Conservation (phyloP, 2,888 invertebrate genomes). For the Cheilosia grossa region DNA sequence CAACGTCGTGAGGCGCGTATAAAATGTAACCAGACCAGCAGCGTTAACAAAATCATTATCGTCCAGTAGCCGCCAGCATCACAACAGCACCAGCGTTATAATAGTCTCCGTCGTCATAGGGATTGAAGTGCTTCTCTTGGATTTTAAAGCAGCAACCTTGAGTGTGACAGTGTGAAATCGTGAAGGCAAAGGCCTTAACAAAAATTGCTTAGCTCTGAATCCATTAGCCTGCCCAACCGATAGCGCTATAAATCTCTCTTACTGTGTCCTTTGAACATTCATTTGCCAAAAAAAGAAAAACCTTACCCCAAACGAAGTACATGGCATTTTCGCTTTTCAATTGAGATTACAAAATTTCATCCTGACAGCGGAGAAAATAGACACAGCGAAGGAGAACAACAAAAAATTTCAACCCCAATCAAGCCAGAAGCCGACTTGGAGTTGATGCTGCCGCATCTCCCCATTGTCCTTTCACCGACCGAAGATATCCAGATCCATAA, state of each 20-base stretch:
- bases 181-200: conserved; percentile 14
- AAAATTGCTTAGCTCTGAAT: conserved; percentile 22
- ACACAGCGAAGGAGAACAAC: conserved; percentile 8
- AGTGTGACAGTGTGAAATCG: conserved; percentile 13
- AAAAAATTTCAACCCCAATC: conserved; percentile 50
- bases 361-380: conserved; percentile 12
- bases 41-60: conserved; percentile 47
- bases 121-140: conserved; percentile 17
- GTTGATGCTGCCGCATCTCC: background rate
- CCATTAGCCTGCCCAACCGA: conserved; percentile 48
- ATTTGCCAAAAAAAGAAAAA: conserved; percentile 12
- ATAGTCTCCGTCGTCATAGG: conserved; percentile 2
- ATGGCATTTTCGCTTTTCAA: conserved; percentile 31
- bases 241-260: conserved; percentile 18
- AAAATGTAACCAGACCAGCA: conserved; percentile 29
- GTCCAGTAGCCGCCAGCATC: conserved; percentile 37
- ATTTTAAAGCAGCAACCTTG: conserved; percentile 28
- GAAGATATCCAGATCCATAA: conserved; percentile 20
- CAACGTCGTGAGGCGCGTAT: conserved; percentile 8
- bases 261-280: conserved; percentile 36
- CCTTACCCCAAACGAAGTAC: conserved; percentile 15
- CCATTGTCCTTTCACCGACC: conserved; percentile 14
- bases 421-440: conserved; percentile 41
- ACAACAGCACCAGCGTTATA: background rate
- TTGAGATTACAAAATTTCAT: conserved; percentile 55